Base-by-base conservation (phyloP, 2,113 vertebrate species). In the Bagarius yarrelli region DNA sequence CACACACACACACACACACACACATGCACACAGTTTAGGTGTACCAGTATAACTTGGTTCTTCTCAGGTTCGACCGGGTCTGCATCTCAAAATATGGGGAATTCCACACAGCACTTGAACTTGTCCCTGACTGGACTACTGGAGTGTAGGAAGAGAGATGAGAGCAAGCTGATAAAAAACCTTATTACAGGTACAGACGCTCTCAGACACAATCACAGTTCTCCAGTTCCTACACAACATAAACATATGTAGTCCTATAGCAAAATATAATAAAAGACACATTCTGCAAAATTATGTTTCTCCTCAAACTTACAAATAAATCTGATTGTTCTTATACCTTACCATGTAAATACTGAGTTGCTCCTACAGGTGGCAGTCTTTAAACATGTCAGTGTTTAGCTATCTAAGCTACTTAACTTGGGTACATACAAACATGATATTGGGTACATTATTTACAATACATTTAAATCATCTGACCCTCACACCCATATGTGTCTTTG, bases 131-230 rank as follows among this genome's bases (percentile, higher is more conserved):
- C 86, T 23, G 93, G 94, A 74, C 83, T 94, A 76, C 83, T 96
- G 74, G 91, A 87, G 0, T 95, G 93, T 85, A 90, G 85, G 78
- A 92, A 88, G 80, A 92, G 83, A 86, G 94, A 95, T 0, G 89
- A 94, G 87, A 85, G 81, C 61, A 90, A 86, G 80, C 92, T 95
- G 19, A 86, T 95, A 76, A 94, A 91, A 86, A 92, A 91, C n/a
- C 60, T 95, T n/a, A 87, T 95, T 86, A 93, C 92, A 86, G 94
- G 94, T 95, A 60, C 18, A 32, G 4, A 25, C 47, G 23, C 57
- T 25, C 34, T 12, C 18, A 63, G 19, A 34, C 59, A 5, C 40
- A 21, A n/a, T n/a, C 12, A 21, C 5, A 57, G 34, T 27, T 47
- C 66, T 13, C 25, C 5, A 57, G 34, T 27, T 47, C 66, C 23